Evolutionary conservation across 2,888 invertebrate species (phyloP), one percentile per base, ranked within the genome.

Genomic region (Leptinotarsa juncta): DNA sequence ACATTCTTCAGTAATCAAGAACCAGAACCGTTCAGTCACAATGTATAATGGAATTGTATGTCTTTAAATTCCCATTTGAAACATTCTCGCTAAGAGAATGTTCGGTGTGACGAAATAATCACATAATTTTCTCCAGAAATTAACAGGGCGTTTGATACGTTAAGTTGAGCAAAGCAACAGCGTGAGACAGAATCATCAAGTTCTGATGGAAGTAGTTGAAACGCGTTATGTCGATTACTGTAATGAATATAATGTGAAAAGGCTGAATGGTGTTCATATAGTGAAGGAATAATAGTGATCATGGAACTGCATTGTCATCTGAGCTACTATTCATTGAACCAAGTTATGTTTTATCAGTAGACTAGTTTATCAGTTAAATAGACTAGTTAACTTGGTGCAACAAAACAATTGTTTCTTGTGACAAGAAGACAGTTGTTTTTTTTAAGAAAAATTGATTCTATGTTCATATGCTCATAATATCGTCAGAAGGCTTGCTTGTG

Each of bases 21-120:
- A 32, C 50, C 50, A 16, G 50, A 50, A 50, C 15, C n/a, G 4
- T n/a, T 51, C 4, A 16, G 4, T n/a, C 4, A 51, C 51, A 15
- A 51, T 51, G 16, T 51, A 51, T 51, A 20, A 57, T 57, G 20
- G 57, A 20, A 57, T 23, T 57, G 32, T 62, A 12, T n/a, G 42
- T n/a, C 15, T 7, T 62, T 16, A 18, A 26, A 62, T 42, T n/a
- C 12, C 32, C 32, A 16, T 62, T 16, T 62, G 5, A 7, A 62
- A 65, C 48, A 10, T 23, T 60, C 51, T 50, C 62, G 50, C 16
- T 42, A 10, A 72, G 67, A 16, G 32, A 48, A 72, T 60, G 26
- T 60, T 72, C 51, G 60, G 48, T 68, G 26, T 65, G 69, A 73
- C 60, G 72, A 69, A 76, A 71, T 76, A 71, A 76, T 71, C 68